Evolutionary conservation across 2,888 invertebrate species (phyloP), one percentile per base, ranked within the genome.

Genomic region (Schizaphis graminum): DNA sequence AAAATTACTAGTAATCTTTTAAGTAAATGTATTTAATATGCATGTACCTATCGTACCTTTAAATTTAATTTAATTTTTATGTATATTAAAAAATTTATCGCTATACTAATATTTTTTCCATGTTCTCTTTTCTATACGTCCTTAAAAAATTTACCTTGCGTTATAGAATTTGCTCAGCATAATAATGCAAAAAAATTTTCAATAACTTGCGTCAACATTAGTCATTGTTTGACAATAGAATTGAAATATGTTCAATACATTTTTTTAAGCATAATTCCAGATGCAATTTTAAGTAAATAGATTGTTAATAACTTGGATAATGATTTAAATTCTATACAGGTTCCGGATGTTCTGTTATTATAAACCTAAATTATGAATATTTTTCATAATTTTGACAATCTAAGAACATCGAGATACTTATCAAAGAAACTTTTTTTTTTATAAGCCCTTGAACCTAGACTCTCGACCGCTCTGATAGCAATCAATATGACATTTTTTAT

Each of bases 61-160:
- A 77, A 35, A 41, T 77, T 77, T 77, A 77, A 67, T 77, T 77
- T 0, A 35, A 35, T 77, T 7, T 77, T 21, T 35, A 77, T 21
- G 21, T 35, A 77, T 61, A n/a, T 4, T 57, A 57, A 77, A 67
- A 88, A 61, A 67, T 67, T 28, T 11, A 49, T 53, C 28, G 44
- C 5, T 21, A 35, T 24, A 77, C 8, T 53, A 35, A 87, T 16
- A 53, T 88, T 28, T 88, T 67, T 61, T 21, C 28, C 35, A 24
- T 41, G 24, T 56, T 56, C 21, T 56, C 1, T 53, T 35, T 56
- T 56, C 41, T 77, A 35, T 11, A 53, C 24, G 93, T 93, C 89
- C 89, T 93, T 77, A 77, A 26, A n/a, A 61, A 28, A 93, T 47
- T 89, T 89, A 93, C 89, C 84, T 93, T 93, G 77, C 35, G 35